Base-by-base conservation (phyloP, 2,113 vertebrate genomes). In the Calyptommatus sinebrachiatus region DNA sequence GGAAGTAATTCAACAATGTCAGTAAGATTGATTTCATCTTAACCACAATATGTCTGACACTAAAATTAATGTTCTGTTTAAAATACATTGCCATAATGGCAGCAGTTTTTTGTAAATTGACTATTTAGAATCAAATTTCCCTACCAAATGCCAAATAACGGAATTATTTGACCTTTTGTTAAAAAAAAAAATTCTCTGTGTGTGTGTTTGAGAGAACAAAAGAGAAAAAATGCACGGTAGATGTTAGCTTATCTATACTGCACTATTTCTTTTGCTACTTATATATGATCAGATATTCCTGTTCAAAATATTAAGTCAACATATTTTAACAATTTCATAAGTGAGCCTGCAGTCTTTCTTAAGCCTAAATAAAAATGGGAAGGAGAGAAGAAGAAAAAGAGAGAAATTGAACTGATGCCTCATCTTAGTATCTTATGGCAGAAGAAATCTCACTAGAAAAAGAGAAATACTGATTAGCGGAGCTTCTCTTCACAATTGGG, bases 1-100 rank as follows among this genome's bases (percentile, higher is more conserved):
- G 7, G 77, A 79, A 62, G 68, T 35, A 71, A 60, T 69, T 26
- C 24, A 62, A 62, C 29, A 48, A 57, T 62, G 77, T 79, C 77
- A 62, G 71, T 22, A 75, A 63, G 77, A 79, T 79, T 71, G 71
- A 79, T 71, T 61, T 61, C 35, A 62, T 61, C 57, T 62, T 46
- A 29, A 22, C 8, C 35, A 61, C 12, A 63, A 63, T 45, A 62
- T 24, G n/a, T 29, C 77, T 61, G 77, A 69, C 26, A 71, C 68
- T 71, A 71, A 71, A 79, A 79, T 68, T 79, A 79, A 71, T 79
- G 77, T 46, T 29, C 68, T 71, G 4, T 79, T 79, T 69, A 79
- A 71, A 79, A 46, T 71, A 61, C 57, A 62, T 79, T 14, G 57
- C 69, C 53, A n/a, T 41, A 18, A 62, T 46, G 53, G 77, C 41